phyloP scores from a whole-genome alignment of 2,113 vertebrate species.

The Lepus timidus region DNA sequence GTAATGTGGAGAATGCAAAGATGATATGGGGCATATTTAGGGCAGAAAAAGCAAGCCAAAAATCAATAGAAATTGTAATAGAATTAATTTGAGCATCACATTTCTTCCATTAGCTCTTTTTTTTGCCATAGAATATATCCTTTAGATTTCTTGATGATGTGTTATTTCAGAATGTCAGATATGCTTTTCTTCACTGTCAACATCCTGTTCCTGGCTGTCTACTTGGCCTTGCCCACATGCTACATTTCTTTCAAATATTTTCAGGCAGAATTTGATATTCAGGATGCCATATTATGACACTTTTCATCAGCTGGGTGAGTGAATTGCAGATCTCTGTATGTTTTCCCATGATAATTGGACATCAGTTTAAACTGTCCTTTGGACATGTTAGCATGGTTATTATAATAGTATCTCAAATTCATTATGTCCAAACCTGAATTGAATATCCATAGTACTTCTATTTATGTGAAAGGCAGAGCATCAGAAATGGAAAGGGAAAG shows the following conservation, averaged over 20 bases:
- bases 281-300: not conserved
- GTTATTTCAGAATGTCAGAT: not conserved
- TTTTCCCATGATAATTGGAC: not conserved
- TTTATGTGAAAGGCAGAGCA: no score
- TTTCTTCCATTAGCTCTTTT: not conserved
- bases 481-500: no score
- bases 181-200: not conserved
- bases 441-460: not conserved
- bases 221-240: not conserved
- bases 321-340: not conserved
- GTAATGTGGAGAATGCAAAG: not conserved
- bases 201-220: not conserved
- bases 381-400: not conserved
- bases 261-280: not conserved
- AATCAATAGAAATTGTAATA: not conserved
- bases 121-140: not conserved
- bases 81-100: not conserved
- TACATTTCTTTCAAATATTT: not conserved
- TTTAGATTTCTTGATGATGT: not conserved
- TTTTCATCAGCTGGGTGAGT: not conserved
- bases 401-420: constrained; percentile 12
- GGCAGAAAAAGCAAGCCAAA: constrained; percentile 37
- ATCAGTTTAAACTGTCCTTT: constrained; percentile 7
- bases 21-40: not conserved
- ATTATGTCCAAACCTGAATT: not conserved